Base-by-base conservation (phyloP, 2,888 invertebrate species). In the Pristionchus arcanus region DNA sequence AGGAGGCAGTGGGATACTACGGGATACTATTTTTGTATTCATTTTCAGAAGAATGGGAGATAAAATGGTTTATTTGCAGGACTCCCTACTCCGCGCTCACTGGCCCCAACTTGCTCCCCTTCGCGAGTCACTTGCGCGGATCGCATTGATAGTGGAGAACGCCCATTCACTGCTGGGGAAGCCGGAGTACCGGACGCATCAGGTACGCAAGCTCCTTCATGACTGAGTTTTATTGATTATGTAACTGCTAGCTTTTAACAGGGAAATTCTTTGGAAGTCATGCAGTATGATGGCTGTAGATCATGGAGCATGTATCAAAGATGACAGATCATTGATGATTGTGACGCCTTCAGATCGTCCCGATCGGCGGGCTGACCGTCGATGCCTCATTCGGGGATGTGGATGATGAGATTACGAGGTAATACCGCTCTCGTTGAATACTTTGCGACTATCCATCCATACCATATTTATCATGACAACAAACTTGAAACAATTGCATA, bases 21-120 rank as follows among this genome's bases (percentile, higher is more conserved):
- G n/a, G n/a, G n/a, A n/a, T n/a, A n/a, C n/a, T n/a, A n/a, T n/a
- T n/a, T n/a, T n/a, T n/a, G n/a, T n/a, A n/a, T n/a, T n/a, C n/a
- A n/a, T n/a, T n/a, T n/a, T n/a, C n/a, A n/a, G n/a, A n/a, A n/a
- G n/a, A n/a, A n/a, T n/a, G n/a, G n/a, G n/a, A n/a, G n/a, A n/a
- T 13, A 4, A 59, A 59, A 3, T 59, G 2, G 21, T 21, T 63
- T 63, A 1, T 25, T 49, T 25, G 9, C 42, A 87, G 87, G 87
- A 87, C 42, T 25, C 68, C 15, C 68, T 87, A 0, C 37, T 87
- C 19, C 87, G 87, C 15, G 37, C 87, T 42, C 87, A 55, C 42
- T 87, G 87, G 87, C 87, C 87, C 0, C 49, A 37, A 2, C 87
- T 87, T 16, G 16, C 66, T n/a, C 87, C 87, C 9, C 66, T 87